Evolutionary conservation across 1,140 invertebrate genomes (phyloP).

Genomic region (Lamellibrachia luymesi): DNA sequence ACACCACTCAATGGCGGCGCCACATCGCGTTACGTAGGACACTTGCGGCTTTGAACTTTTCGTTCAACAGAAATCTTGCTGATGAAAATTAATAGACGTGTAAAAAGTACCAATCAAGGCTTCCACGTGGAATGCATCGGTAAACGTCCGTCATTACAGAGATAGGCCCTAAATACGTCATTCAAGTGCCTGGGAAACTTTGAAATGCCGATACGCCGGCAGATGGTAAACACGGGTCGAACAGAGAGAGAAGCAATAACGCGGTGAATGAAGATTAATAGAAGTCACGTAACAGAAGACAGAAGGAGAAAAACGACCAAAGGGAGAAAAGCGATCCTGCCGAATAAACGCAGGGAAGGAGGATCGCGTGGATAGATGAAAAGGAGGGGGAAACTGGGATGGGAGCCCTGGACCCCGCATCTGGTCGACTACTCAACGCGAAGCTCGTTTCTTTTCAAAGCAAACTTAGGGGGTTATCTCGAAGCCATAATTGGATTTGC

Average conservation of each 20-base stretch:
- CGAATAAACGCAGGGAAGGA: background rate
- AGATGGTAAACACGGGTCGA: background rate
- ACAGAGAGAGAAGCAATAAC: background rate
- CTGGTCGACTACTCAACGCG: background rate
- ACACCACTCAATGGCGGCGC: too few relatives aligned
- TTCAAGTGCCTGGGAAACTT: background rate
- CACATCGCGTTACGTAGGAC: background rate
- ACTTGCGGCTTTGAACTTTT: background rate
- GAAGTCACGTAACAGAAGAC: background rate
- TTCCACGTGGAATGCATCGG: background rate
- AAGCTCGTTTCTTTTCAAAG: background rate
- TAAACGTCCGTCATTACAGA: background rate
- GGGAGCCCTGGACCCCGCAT: background rate
- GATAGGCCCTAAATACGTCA: background rate
- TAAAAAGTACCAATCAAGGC: background rate
- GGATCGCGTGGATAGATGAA: background rate
- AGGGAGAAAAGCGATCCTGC: background rate
- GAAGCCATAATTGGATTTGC: background rate
- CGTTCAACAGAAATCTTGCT: background rate
- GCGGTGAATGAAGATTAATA: background rate
- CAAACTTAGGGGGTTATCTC: background rate
- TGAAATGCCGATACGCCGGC: background rate
- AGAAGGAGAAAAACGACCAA: background rate
- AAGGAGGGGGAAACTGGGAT: background rate
- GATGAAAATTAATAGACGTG: background rate